Percentiles rank a stretch among this genome's conserved stretches.
phyloP scores from a whole-genome alignment of 2,888 invertebrate genomes.

The Muschampia plurimacula region DNA sequence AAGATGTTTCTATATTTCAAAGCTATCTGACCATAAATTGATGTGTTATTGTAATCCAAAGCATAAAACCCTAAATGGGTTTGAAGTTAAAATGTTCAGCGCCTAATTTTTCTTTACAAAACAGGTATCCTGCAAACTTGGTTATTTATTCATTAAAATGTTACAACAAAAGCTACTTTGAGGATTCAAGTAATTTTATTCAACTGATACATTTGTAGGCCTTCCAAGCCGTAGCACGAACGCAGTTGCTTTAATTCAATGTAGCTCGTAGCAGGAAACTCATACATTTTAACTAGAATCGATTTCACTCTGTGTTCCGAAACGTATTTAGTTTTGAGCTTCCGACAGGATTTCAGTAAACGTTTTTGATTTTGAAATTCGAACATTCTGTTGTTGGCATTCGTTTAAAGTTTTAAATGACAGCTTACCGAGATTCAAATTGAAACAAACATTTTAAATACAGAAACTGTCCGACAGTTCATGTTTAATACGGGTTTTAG shows the following conservation, averaged over 20 bases:
- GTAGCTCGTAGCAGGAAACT: slow-evolving; percentile 20
- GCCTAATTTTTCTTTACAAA: neutral
- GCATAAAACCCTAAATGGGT: too few species aligned
- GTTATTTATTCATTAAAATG: neutral
- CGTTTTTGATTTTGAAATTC: slow-evolving; percentile 4
- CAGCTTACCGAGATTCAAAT: neutral
- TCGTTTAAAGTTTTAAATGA: slow-evolving; percentile 7
- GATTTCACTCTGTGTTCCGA: slow-evolving; percentile 5
- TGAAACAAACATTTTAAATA: slow-evolving; percentile 13
- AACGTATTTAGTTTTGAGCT: slow-evolving; percentile 16
- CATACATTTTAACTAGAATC: slow-evolving; percentile 32
- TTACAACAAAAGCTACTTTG: slow-evolving; percentile 5
- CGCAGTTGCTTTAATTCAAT: slow-evolving; percentile 24
- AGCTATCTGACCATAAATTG: too few species aligned
- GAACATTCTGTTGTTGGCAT: neutral
- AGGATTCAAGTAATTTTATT: slow-evolving; percentile 18
- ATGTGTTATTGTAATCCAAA: too few species aligned
- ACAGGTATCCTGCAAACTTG: neutral
- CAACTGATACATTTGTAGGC: slow-evolving; percentile 13
- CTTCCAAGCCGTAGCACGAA: neutral
- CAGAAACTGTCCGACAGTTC: neutral
- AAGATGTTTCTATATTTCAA: too few species aligned
- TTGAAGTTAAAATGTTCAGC: too few species aligned
- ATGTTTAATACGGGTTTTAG: slow-evolving; percentile 1
- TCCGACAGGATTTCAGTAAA: slow-evolving; percentile 10